These are phyloP conservation scores for Brevipalpus yothersi DNA, from an alignment of 1,140 invertebrate species.

Conservation along the genomic window DNA sequence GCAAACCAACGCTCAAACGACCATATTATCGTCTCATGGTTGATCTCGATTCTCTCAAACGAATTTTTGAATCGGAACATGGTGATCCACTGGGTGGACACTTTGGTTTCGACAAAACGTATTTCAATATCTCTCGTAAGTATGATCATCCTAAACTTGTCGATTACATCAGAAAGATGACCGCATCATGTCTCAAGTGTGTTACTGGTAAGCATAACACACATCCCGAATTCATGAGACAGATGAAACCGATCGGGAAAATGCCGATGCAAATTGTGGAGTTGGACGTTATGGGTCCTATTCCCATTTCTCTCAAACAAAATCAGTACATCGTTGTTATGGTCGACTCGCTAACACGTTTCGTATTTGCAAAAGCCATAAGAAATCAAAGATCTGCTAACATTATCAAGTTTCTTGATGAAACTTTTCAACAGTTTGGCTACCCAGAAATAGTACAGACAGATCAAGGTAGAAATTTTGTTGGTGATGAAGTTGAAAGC, in stretches of 20 bases:
- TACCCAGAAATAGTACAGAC: not conserved
- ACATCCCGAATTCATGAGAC: not conserved
- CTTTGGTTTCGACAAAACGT: no score
- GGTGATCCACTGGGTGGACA: no score
- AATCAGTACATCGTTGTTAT: not conserved
- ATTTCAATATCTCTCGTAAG: no score
- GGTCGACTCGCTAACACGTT: not conserved
- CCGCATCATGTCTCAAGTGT: not conserved
- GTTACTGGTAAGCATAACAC: not conserved
- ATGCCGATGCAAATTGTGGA: not conserved
- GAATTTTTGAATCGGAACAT: no score
- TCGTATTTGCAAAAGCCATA: not conserved
- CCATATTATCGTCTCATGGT: no score
- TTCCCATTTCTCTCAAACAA: not conserved
- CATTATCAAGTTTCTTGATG: not conserved
- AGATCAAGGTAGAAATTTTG: not conserved
- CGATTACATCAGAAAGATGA: not conserved
- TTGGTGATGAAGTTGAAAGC: not conserved
- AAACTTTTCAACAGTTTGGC: not conserved
- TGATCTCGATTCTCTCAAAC: no score
- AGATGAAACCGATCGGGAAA: not conserved
- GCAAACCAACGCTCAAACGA: no score
- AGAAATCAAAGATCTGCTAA: not conserved
- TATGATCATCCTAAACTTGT: not conserved
- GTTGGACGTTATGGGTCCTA: not conserved